Base-by-base conservation (phyloP, 2,888 invertebrate species). In the Eupeodes luniger region DNA sequence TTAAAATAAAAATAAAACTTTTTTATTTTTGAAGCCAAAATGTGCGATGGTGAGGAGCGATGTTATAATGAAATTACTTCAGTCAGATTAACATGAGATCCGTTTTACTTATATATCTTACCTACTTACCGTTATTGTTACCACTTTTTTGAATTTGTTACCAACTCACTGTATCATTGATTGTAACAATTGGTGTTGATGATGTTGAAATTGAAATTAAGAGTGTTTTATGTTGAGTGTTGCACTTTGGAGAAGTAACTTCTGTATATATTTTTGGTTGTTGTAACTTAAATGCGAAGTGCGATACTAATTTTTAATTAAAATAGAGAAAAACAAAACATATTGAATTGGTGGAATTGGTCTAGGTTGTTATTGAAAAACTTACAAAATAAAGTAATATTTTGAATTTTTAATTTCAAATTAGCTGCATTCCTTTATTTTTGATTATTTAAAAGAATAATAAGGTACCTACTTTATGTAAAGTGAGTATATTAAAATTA, bases 181-280 rank as follows among this genome's bases (percentile, higher is more conserved):
- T 40, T 72, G 72, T 72, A 72, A 59, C 59, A 59, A 59, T 47
- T 59, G 59, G 72, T 72, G 72, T 72, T 59, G 27, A 27, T 27
- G 27, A 27, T 27, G 1, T 27, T 27, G 27, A 27, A 27, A 27
- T 27, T 27, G 72, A 72, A 72, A 72, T 59, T 72, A 5, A 27
- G 44, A 12, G n/a, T 40, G 40, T 40, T 34, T 27, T 27, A 14
- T 47, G 59, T 40, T 34, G 47, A 47, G 19, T 47, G 72, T 72
- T 59, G 55, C 34, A 40, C 55, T 55, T 49, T 51, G 16, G 70
- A 51, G 70, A 12, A 70, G 40, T 9, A 2, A 44, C 55, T 66
- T 49, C 16, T 66, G 66, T 49, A 27, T 3, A 27, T 70, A 5
- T 40, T 40, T 40, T 5, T 5, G 40, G 40, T 40, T 40, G 40